Conservation (phyloP, 2,113 vertebrate genomes). For the Phyllopteryx taeniolatus region DNA sequence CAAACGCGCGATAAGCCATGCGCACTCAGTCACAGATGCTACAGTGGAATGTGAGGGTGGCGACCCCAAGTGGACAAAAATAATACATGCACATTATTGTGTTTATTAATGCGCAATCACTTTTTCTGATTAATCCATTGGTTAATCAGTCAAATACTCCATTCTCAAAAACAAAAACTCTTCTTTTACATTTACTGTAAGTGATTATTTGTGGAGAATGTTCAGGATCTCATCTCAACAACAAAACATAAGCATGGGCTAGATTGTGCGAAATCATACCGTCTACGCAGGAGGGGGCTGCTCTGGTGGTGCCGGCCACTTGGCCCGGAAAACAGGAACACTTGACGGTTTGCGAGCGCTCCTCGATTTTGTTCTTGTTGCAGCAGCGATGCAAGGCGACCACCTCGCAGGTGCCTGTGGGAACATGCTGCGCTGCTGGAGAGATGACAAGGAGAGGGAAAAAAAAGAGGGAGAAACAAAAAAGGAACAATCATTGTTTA, state of each 20-base stretch:
- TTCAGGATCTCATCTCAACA: slow-evolving; percentile 7
- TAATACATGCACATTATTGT: too few species aligned
- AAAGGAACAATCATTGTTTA: slow-evolving; percentile 9
- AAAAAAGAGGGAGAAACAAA: not conserved
- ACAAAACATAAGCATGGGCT: slow-evolving; percentile 19
- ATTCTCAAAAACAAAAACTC: too few species aligned
- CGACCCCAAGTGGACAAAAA: too few species aligned
- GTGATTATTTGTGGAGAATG: too few species aligned
- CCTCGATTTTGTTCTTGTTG: slow-evolving; percentile 99
- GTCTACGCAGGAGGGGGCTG: slow-evolving; percentile 94
- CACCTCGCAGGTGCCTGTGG: slow-evolving; percentile 94
- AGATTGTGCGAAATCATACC: slow-evolving; percentile 71
- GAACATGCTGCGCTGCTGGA: slow-evolving; percentile 84
- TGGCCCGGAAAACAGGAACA: slow-evolving; percentile 98
- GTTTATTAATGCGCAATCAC: too few species aligned
- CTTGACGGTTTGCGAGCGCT: slow-evolving; percentile 96
- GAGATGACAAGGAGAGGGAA: slow-evolving; percentile 20
- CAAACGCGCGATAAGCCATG: not conserved
- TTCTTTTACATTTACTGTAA: too few species aligned
- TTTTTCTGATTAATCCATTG: too few species aligned
- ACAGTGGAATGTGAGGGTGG: too few species aligned
- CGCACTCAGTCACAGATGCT: too few species aligned
- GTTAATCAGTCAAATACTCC: too few species aligned
- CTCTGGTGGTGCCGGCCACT: slow-evolving; percentile 94
- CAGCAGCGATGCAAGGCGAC: slow-evolving; percentile 97